Conservation (phyloP, 2,113 vertebrate species). For the Myocastor coypus region DNA sequence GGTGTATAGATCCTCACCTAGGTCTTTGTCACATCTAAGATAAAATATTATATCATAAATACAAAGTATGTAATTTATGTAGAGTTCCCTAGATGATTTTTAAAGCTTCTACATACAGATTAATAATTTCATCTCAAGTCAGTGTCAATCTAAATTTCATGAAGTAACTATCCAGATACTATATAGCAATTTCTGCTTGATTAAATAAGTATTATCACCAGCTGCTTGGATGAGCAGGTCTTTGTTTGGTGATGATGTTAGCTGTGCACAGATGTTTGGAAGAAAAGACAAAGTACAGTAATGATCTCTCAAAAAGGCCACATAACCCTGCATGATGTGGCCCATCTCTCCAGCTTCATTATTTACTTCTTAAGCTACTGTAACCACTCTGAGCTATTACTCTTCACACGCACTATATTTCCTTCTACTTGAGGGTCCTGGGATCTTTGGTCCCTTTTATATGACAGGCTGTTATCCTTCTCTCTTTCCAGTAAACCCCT, state of each 20-base stretch:
- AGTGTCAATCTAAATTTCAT: slow-evolving; percentile 80
- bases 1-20: slow-evolving; percentile 20
- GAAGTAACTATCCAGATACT: slow-evolving; percentile 68
- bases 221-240: slow-evolving; percentile 49
- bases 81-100: slow-evolving; percentile 64
- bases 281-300: slow-evolving; percentile 50
- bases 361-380: not conserved
- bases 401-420: not conserved
- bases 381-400: not conserved
- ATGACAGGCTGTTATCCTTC: not conserved
- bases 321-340: not conserved
- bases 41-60: slow-evolving; percentile 65
- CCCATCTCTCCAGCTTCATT: not conserved
- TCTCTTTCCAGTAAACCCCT: not conserved
- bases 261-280: slow-evolving; percentile 39
- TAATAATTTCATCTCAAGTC: slow-evolving; percentile 82
- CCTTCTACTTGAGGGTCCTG: not conserved
- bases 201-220: slow-evolving; percentile 73
- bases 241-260: not conserved
- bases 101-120: slow-evolving; percentile 75
- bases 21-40: slow-evolving; percentile 59
- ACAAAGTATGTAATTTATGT: slow-evolving; percentile 57
- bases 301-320: slow-evolving; percentile 45
- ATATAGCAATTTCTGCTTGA: slow-evolving; percentile 68
- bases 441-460: not conserved